Evolutionary conservation across 92 coral and sea anemone species (phyloP), one percentile per base, ranked within the genome.

Genomic region (Scolanthus callimorphus): DNA sequence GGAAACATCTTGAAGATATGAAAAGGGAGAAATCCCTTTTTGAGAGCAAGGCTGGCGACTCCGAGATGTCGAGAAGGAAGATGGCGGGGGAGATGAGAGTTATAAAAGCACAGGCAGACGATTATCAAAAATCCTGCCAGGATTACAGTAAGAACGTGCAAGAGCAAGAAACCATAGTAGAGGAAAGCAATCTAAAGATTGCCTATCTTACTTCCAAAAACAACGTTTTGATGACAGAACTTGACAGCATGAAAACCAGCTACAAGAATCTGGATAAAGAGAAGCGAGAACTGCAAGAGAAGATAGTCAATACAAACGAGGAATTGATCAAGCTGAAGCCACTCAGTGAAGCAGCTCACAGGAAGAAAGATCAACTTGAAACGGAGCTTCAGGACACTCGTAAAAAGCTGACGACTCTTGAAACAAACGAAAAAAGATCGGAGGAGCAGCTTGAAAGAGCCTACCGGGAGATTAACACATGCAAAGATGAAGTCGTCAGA

Each of bases 281-380:
- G 45, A 80, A 81, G 57, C 71, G 70, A 24, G 62, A 75, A 55
- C 60, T 91, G 25, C 96, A 87, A 55, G 87, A 74, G 3, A 83
- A 59, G 44, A 58, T 75, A 39, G 70, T 89, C 11, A 71, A 75
- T 20, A 81, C 75, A 24, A 85, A 71, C 23, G 95, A 91, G 31
- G 97, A 91, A 27, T 63, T 88, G 2, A 73, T 56, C 4, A 64
- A 73, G 64, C 57, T 91, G 59, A 89, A 79, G 30, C 96, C 96
- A 38, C 49, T 85, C 17, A 71, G 68, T 72, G 96, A 88, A 31
- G 79, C 81, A 11, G 71, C 80, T 1, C 78, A 73, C 57, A 64
- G 72, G 39, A 91, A 71, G 68, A 91, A 79, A 60, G 97, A 88
- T 3, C 91, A 87, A 41, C 52, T 91, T 23, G 97, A 91, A 27